phyloP scores from a whole-genome alignment of 2,797 vertebrate genomes.

The Microctenopoma stevenorrisi region DNA sequence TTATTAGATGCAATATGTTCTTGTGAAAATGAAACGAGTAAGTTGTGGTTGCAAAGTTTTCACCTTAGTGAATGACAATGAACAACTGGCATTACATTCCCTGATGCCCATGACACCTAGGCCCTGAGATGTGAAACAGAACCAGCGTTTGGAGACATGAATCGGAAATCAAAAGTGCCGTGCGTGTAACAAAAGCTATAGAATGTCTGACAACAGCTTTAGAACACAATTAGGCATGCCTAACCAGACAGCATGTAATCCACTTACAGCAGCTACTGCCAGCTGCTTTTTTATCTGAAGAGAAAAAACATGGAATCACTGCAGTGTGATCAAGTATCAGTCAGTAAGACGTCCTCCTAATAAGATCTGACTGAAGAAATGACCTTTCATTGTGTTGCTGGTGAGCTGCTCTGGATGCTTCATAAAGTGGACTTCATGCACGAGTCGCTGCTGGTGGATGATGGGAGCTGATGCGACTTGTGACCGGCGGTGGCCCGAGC shows the following conservation, averaged over 20 bases:
- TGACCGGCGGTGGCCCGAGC: conserved; percentile 53
- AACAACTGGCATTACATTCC: too few species aligned
- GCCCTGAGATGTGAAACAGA: conserved; percentile 5
- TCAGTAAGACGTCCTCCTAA: background rate
- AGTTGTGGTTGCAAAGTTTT: background rate
- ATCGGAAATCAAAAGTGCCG: conserved; percentile 24
- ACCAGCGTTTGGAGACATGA: conserved; percentile 2
- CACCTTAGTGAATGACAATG: background rate
- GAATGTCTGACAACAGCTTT: conserved; percentile 60
- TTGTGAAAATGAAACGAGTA: too few species aligned
- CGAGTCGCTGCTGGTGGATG: conserved; percentile 41
- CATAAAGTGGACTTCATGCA: conserved; percentile 2
- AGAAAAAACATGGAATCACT: conserved; percentile 33
- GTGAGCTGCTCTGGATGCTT: background rate
- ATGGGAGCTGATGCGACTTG: conserved; percentile 53
- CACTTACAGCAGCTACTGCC: conserved; percentile 58
- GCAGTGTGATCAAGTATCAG: conserved; percentile 16
- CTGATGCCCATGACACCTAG: background rate
- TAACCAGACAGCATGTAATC: conserved; percentile 71
- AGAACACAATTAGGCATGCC: conserved; percentile 65
- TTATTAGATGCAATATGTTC: background rate
- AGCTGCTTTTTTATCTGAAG: conserved; percentile 37
- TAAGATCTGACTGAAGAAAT: background rate
- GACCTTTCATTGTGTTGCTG: background rate
- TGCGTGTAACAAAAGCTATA: conserved; percentile 57